Evolutionary conservation across 2,797 vertebrate genomes (phyloP).

Genomic region (Delichon dasypus): DNA sequence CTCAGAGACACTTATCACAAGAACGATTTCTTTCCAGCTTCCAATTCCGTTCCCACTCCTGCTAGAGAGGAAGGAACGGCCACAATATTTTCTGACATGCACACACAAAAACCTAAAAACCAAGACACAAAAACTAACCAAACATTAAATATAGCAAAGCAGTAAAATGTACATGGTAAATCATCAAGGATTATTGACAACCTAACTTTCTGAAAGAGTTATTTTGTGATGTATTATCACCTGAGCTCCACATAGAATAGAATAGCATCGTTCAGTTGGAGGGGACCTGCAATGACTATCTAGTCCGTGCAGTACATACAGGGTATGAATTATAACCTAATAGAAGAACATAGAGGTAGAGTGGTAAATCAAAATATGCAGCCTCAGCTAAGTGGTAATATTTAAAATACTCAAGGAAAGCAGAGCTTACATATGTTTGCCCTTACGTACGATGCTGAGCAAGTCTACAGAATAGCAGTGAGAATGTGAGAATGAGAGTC

Average conservation of each 20-base stretch:
- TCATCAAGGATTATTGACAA: background rate
- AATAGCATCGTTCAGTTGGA: background rate
- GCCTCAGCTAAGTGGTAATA: background rate
- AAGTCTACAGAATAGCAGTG: background rate
- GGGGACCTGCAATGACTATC: background rate
- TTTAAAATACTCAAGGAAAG: background rate
- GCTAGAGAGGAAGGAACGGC: accelerated
- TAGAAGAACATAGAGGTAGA: background rate
- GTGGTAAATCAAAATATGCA: background rate
- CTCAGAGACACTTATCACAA: background rate
- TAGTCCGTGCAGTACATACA: accelerated
- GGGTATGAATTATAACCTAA: background rate
- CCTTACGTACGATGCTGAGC: background rate
- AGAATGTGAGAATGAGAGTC: background rate
- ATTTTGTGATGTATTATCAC: background rate
- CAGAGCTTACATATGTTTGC: background rate
- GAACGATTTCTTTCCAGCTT: background rate
- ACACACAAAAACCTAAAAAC: background rate
- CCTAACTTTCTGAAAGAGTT: background rate
- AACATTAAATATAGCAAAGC: background rate
- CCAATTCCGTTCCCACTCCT: background rate
- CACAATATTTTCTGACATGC: background rate
- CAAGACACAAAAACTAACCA: background rate
- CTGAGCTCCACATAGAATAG: background rate
- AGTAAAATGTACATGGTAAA: background rate